Conservation (phyloP, 2,113 vertebrate genomes). For the Felis catus region DNA sequence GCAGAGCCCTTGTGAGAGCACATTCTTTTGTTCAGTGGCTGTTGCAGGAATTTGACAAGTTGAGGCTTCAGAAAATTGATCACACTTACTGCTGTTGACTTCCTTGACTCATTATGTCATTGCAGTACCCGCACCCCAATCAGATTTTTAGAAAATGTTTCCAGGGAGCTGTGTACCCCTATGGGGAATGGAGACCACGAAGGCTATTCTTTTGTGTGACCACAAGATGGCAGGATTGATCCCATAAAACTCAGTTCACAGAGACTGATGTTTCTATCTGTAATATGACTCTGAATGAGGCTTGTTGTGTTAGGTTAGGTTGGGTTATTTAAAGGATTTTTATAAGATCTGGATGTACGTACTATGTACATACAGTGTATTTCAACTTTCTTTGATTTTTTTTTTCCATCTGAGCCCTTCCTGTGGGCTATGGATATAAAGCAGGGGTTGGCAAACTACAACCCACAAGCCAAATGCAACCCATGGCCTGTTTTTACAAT, state of each 20-base stretch:
- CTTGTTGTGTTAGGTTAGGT: background rate
- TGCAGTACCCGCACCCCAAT: accelerated
- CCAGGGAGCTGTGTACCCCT: background rate
- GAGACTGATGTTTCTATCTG: background rate
- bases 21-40: background rate
- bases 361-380: background rate
- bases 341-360: background rate
- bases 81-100: accelerated
- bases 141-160: background rate
- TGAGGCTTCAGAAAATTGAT: background rate
- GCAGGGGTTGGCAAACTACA: background rate
- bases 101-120: background rate
- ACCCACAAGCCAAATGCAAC: background rate
- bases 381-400: background rate
- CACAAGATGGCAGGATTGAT: constrained; percentile 81
- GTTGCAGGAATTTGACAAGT: background rate
- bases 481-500: background rate
- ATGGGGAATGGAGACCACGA: accelerated
- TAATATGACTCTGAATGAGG: background rate
- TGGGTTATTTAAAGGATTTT: background rate
- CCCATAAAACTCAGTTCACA: background rate
- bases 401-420: background rate
- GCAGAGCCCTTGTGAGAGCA: background rate
- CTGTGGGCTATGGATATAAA: background rate
- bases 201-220: constrained; percentile 30